A percentile compares a stretch with the other conserved stretches of the same genome.
Conservation (phyloP, 1,140 invertebrate genomes). For the Physella acuta region DNA sequence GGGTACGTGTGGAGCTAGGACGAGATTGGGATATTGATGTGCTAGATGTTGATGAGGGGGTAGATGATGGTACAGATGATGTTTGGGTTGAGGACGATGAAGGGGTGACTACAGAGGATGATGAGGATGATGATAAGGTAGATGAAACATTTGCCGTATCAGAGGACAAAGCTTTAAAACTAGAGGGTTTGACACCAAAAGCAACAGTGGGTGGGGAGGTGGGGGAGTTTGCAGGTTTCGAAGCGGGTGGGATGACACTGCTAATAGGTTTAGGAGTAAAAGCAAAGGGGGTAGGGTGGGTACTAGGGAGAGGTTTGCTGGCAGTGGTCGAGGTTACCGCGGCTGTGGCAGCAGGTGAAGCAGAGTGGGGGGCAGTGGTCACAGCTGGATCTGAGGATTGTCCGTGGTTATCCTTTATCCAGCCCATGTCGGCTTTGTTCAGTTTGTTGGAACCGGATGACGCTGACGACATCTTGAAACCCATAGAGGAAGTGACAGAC, state of each 20-base stretch:
- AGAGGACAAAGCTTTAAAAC: background rate
- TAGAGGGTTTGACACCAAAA: background rate
- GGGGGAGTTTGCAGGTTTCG: background rate
- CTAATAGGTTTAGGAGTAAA: background rate
- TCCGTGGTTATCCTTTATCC: constrained; percentile 3
- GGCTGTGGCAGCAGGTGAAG: background rate
- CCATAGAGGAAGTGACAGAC: background rate
- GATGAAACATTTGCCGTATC: constrained; percentile 8
- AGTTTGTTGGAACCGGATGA: background rate
- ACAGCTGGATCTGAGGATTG: background rate
- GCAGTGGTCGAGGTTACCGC: background rate
- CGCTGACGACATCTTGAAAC: background rate
- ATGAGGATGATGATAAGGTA: constrained; percentile 13
- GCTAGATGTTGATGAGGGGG: background rate
- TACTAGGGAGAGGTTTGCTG: background rate
- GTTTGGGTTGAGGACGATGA: background rate
- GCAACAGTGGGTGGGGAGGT: background rate
- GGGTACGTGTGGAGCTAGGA: background rate
- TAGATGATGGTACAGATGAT: too few relatives aligned
- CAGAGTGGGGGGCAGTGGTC: background rate
- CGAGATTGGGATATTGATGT: constrained; percentile 2
- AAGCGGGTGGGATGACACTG: background rate
- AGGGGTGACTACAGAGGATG: constrained; percentile 9
- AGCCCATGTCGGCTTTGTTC: constrained; percentile 1
- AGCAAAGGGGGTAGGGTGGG: background rate